phyloP scores from a whole-genome alignment of 1,140 invertebrate genomes.

The Asbolus verrucosus region DNA sequence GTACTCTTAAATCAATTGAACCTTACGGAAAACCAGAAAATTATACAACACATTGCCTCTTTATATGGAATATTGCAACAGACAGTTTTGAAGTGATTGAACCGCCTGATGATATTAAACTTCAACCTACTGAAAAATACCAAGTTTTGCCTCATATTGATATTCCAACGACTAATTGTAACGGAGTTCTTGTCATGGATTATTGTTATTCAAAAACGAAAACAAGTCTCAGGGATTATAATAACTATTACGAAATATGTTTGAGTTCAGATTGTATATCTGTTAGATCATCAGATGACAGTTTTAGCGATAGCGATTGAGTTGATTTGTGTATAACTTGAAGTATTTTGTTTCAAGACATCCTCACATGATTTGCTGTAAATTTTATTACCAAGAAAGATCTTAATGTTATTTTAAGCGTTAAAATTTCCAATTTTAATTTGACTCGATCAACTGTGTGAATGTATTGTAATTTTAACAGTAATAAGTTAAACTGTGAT shows the following conservation, averaged over 20 bases:
- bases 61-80: slow-evolving; percentile 63
- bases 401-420: slow-evolving; percentile 3
- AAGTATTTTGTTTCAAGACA: neutral
- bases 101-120: slow-evolving; percentile 53
- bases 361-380: slow-evolving; percentile 12
- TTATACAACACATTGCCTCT: slow-evolving; percentile 60
- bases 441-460: slow-evolving; percentile 13
- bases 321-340: neutral
- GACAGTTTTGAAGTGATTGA: slow-evolving; percentile 62
- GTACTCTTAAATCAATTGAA: slow-evolving; percentile 57
- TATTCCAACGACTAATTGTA: slow-evolving; percentile 58
- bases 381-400: neutral
- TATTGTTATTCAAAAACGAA: slow-evolving; percentile 56
- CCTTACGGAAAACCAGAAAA: slow-evolving; percentile 55
- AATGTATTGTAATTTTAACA: slow-evolving; percentile 43
- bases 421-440: slow-evolving; percentile 1
- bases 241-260: slow-evolving; percentile 60
- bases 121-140: slow-evolving; percentile 51
- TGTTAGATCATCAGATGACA: slow-evolving; percentile 14
- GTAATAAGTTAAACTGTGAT: slow-evolving; percentile 53
- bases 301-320: slow-evolving; percentile 24
- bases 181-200: slow-evolving; percentile 60
- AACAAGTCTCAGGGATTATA: slow-evolving; percentile 61
- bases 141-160: slow-evolving; percentile 52
- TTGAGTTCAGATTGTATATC: slow-evolving; percentile 26